Base-by-base conservation (phyloP, 30 jellyfish, hydroid and myxozoan species). In the Hydractinia symbiolongicarpus region DNA sequence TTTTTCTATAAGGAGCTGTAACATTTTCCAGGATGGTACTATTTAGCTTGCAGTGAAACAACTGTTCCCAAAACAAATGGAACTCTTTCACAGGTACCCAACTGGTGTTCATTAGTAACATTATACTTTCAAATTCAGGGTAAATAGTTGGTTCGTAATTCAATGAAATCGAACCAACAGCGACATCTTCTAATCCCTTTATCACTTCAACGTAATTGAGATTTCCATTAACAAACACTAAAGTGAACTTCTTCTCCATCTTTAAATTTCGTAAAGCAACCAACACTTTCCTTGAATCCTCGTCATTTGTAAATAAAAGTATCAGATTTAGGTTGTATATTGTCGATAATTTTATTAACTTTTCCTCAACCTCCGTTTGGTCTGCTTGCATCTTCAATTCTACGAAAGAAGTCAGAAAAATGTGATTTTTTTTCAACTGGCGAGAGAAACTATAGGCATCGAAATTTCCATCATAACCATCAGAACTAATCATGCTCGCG, bases 31-130 rank as follows among this genome's bases (percentile, higher is more conserved):
- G 20, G 9, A 64, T 51, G 0, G 19, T 69, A 7, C 58, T 76
- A 49, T 53, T 6, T 5, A 82, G 62, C n/a, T 62, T 62, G 70
- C 97, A 90, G 11, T 81, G 21, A 67, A 90, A 90, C 4, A 82
- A 72, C 15, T 85, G 84, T 19, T 89, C 91, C 97, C 97, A 90
- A 44, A 82, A 83, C 67, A 67, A 79, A 50, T 76, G 64, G 62
- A 90, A 90, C 89, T 93, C 86, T 20, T 89, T 69, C 50, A 76
- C 61, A 55, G 73, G 66, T 50, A 74, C 70, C 1, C 77, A 14
- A 54, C 30, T 69, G 68, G 93, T 77, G 8, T 75, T 90, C 82
- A 83, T 67, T 50, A 67, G 66, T 40, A 9, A 62, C 67, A 85
- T 76, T 68, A 70, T 67, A 11, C 70, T 61, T 87, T 44, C 17